These are phyloP conservation scores for Zingel zingel DNA, from an alignment of 2,113 vertebrate genomes.

Conservation along the genomic window DNA sequence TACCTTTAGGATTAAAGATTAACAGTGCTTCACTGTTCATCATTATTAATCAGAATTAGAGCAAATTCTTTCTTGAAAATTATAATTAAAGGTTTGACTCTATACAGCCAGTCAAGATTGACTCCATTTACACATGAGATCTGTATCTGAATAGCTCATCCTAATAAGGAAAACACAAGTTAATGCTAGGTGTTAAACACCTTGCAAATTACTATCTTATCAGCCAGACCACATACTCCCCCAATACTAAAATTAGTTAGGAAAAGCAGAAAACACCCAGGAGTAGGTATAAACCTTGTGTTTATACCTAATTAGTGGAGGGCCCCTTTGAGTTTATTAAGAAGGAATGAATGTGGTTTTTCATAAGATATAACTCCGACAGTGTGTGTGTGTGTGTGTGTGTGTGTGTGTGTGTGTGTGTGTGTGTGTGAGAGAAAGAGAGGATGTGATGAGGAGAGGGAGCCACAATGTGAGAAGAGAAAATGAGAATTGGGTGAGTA, in stretches of 20 bases:
- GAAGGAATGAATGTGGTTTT: constrained; percentile 2
- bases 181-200: neutral
- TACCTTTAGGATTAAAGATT: neutral
- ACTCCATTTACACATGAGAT: neutral
- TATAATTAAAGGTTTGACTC: neutral
- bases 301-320: neutral
- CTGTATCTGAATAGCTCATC: neutral
- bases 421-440: neutral
- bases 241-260: neutral
- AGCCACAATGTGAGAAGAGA: constrained; percentile 20
- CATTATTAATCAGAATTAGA: neutral
- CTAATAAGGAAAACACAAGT: neutral
- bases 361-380: constrained; percentile 5
- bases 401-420: neutral
- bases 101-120: too few relatives aligned
- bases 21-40: neutral
- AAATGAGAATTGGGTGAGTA: neutral
- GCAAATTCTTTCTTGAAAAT: neutral
- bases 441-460: constrained; percentile 8
- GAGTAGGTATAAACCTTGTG: neutral
- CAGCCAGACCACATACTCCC: neutral
- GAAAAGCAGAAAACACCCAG: neutral
- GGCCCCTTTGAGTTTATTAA: neutral
- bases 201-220: neutral
- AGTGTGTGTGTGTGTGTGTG: neutral